A percentile compares a stretch with the other conserved stretches of the same genome.
Evolutionary conservation across 2,888 invertebrate species (phyloP).

Genomic region (Acrobasis repandana): DNA sequence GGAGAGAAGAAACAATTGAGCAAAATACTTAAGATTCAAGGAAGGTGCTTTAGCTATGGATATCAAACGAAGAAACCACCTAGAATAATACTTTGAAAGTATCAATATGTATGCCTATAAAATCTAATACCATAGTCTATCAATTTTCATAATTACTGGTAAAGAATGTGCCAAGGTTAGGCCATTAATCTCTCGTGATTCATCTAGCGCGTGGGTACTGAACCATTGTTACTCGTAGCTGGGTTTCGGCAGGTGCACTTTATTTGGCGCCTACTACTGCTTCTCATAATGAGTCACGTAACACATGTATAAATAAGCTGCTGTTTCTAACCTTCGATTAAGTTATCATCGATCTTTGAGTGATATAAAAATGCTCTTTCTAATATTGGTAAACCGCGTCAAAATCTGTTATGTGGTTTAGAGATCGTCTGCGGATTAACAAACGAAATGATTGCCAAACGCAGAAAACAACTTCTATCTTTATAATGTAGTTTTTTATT

Average conservation of each 20-base stretch:
- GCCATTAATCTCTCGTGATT: slow-evolving; percentile 27
- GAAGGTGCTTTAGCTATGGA: no score
- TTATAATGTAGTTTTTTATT: no score
- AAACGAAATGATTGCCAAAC: no score
- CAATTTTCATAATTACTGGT: slow-evolving; percentile 21
- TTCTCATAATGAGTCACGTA: slow-evolving; percentile 17
- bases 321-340: neutral
- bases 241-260: slow-evolving; percentile 22
- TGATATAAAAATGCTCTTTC: neutral
- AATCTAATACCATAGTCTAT: slow-evolving; percentile 1
- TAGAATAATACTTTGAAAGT: neutral
- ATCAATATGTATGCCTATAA: neutral
- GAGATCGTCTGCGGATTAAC: no score
- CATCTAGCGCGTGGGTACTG: slow-evolving; percentile 28
- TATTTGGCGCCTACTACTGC: slow-evolving; percentile 26
- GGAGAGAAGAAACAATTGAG: no score
- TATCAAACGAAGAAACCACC: no score
- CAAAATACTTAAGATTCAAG: no score
- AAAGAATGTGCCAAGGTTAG: slow-evolving; percentile 25
- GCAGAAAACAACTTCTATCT: no score
- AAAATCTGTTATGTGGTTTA: no score
- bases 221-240: slow-evolving; percentile 23
- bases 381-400: no score
- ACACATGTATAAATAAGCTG: slow-evolving; percentile 17
- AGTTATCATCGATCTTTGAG: neutral